Conservation (phyloP, 2,797 vertebrate genomes). For the Alectoris magna region DNA sequence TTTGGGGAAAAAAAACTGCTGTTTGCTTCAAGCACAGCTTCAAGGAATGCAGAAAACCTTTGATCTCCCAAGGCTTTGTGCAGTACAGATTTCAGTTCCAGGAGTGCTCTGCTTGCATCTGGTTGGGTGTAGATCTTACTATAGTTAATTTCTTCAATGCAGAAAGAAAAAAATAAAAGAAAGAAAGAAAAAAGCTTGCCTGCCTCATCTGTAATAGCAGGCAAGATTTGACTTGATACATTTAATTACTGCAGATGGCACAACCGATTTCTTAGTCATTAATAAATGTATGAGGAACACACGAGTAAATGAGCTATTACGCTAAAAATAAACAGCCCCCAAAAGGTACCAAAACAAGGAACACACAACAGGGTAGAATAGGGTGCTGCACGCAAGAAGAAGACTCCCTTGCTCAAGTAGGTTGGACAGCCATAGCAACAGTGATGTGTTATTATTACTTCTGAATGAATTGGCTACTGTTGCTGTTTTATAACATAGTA, state of each 20-base stretch:
- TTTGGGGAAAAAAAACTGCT: not conserved
- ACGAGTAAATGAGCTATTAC: not conserved
- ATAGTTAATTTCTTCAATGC: not conserved
- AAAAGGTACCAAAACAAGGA: not conserved
- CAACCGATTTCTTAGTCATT: not conserved
- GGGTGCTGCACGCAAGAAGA: constrained; percentile 15
- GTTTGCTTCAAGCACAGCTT: constrained; percentile 53
- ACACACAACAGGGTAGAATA: not conserved
- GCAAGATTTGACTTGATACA: not conserved
- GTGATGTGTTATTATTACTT: not conserved
- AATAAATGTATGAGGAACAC: not conserved
- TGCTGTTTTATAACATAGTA: not conserved
- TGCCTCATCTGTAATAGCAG: constrained; percentile 10
- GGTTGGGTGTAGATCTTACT: not conserved
- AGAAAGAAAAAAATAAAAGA: no score
- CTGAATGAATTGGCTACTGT: not conserved
- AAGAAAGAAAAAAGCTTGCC: not conserved
- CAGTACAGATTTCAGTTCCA: constrained; percentile 25
- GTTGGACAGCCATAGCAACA: not conserved
- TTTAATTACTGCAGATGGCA: not conserved
- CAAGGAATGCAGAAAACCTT: constrained; percentile 51
- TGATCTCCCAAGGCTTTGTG: constrained; percentile 33
- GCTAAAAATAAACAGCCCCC: not conserved
- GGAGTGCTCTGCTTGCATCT: not conserved
- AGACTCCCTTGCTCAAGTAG: not conserved